Conservation (phyloP, 2,113 vertebrate genomes). For the Siniperca chuatsi region DNA sequence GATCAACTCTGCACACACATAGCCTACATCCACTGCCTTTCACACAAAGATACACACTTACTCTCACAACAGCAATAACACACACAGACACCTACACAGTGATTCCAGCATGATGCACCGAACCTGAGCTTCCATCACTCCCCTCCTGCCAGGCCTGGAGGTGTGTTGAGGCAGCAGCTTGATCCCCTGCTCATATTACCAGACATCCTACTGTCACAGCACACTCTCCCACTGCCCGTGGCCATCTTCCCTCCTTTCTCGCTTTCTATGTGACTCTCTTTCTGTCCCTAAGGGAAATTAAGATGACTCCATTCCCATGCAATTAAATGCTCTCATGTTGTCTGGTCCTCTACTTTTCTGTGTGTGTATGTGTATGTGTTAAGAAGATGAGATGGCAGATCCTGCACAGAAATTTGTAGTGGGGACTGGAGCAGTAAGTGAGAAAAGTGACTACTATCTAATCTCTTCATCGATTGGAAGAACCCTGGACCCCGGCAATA, state of each 20-base stretch:
- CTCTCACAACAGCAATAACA: not conserved
- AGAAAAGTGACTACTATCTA: slow-evolving; percentile 66
- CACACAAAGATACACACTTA: not conserved
- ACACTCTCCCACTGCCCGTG: slow-evolving; percentile 40
- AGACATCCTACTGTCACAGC: slow-evolving; percentile 62
- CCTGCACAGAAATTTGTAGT: slow-evolving; percentile 27
- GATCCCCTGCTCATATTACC: slow-evolving; percentile 56
- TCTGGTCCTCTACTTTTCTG: slow-evolving; percentile 14
- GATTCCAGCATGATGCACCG: not conserved
- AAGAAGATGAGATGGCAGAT: slow-evolving; percentile 48
- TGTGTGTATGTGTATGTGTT: slow-evolving; percentile 1
- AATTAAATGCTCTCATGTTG: slow-evolving; percentile 69
- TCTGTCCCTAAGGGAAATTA: slow-evolving; percentile 69
- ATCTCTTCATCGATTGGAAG: slow-evolving; percentile 68
- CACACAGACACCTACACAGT: not conserved
- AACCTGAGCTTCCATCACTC: slow-evolving; percentile 29
- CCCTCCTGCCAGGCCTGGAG: slow-evolving; percentile 37
- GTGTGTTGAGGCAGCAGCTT: slow-evolving; percentile 56
- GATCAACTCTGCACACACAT: not conserved
- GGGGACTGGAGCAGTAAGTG: slow-evolving; percentile 49
- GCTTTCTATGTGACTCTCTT: slow-evolving; percentile 1
- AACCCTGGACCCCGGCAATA: slow-evolving; percentile 57
- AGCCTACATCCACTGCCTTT: not conserved
- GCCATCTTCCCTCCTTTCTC: not conserved
- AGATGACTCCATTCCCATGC: slow-evolving; percentile 65